phyloP scores from a whole-genome alignment of 2,888 invertebrate genomes.

The Trichogramma evanescens region DNA sequence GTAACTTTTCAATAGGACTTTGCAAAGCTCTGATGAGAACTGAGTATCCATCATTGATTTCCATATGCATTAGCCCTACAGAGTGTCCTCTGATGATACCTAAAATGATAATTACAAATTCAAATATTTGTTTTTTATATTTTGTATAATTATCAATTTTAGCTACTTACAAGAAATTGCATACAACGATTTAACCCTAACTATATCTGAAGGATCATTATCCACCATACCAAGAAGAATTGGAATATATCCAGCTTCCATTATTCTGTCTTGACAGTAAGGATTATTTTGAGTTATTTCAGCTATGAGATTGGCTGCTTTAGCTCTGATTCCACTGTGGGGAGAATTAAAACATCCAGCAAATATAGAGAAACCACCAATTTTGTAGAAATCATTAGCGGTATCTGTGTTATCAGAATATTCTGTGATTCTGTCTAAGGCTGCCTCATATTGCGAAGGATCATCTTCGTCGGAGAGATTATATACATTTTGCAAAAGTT shows the following conservation, averaged over 20 bases:
- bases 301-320: constrained; percentile 65
- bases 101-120: constrained; percentile 35
- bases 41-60: constrained; percentile 60
- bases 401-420: constrained; percentile 70
- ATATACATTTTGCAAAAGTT: constrained; percentile 52
- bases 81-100: constrained; percentile 61
- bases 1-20: constrained; percentile 53
- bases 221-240: constrained; percentile 56
- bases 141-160: neutral
- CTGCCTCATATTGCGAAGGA: constrained; percentile 54
- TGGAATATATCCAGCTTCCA: constrained; percentile 61
- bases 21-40: constrained; percentile 57
- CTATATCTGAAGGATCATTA: constrained; percentile 51
- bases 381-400: constrained; percentile 78
- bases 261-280: constrained; percentile 66
- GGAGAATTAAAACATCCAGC: constrained; percentile 59
- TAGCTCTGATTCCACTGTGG: constrained; percentile 57
- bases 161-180: constrained; percentile 68
- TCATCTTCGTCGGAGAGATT: constrained; percentile 51
- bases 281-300: constrained; percentile 81
- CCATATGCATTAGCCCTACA: constrained; percentile 57
- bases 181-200: constrained; percentile 65
- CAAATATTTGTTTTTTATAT: neutral
- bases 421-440: constrained; percentile 63
- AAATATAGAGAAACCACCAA: constrained; percentile 74